These are phyloP conservation scores for Zaprionus taronus DNA, from an alignment of 1,140 invertebrate species.

Conservation along the genomic window DNA sequence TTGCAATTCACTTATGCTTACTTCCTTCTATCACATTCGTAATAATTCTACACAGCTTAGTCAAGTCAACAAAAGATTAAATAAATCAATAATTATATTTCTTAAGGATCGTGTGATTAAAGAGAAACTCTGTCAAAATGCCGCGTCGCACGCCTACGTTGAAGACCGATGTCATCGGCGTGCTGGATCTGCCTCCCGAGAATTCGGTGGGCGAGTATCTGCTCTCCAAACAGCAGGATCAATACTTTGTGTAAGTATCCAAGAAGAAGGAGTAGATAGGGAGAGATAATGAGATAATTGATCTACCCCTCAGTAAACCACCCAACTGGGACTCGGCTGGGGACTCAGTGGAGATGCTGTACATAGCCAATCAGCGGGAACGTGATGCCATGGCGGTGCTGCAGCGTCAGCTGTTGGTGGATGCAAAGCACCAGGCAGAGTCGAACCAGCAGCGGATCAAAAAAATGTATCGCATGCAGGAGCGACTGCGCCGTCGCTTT, in stretches of 20 bases:
- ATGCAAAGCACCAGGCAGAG: conserved; percentile 50
- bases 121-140: conserved; percentile 45
- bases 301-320: conserved; percentile 49
- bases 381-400: conserved; percentile 64
- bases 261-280: accelerated
- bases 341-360: conserved; percentile 68
- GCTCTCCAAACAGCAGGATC: conserved; percentile 65
- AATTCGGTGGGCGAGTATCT: conserved; percentile 57
- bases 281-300: background rate
- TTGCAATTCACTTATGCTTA: no score
- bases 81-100: conserved; percentile 1
- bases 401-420: conserved; percentile 58
- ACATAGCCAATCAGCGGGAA: conserved; percentile 69
- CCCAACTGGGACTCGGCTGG: conserved; percentile 74
- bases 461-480: conserved; percentile 69
- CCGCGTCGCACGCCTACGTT: conserved; percentile 69
- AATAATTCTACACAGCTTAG: no score
- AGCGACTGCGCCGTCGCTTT: conserved; percentile 65
- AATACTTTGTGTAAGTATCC: conserved; percentile 62
- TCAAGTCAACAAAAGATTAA: background rate
- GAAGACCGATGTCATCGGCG: conserved; percentile 74
- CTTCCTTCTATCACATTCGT: no score
- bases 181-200: conserved; percentile 68
- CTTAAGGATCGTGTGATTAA: background rate
- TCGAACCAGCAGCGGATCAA: conserved; percentile 65